A percentile compares a stretch with the other conserved stretches of the same genome.
Conservation (phyloP, 2,797 vertebrate species). For the Rhinogobio ventralis region DNA sequence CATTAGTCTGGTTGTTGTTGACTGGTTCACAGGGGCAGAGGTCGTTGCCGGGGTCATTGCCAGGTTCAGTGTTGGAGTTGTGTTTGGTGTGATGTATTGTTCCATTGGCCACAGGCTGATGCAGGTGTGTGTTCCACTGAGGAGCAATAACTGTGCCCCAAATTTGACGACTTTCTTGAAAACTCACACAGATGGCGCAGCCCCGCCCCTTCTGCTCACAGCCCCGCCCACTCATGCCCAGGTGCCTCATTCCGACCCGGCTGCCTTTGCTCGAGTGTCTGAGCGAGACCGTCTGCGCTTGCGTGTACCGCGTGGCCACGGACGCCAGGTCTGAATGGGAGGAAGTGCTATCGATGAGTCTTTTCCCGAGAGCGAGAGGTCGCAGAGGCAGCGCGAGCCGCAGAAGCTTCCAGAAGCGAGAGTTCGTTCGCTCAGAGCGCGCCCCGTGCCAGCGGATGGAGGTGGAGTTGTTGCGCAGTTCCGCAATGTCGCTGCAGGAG, state of each 20-base stretch:
- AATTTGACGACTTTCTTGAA: slow-evolving; percentile 33
- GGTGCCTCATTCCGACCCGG: slow-evolving; percentile 2
- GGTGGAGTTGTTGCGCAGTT: slow-evolving; percentile 78
- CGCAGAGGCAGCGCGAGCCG: slow-evolving; percentile 84
- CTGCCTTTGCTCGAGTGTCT: slow-evolving; percentile 1
- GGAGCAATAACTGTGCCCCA: slow-evolving; percentile 51
- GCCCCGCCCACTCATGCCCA: not conserved
- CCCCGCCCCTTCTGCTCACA: slow-evolving; percentile 30
- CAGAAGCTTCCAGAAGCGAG: slow-evolving; percentile 89
- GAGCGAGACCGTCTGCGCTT: slow-evolving; percentile 33
- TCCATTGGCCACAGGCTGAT: slow-evolving; percentile 32
- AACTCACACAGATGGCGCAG: slow-evolving; percentile 55
- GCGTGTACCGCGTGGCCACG: slow-evolving; percentile 64
- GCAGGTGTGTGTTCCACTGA: slow-evolving; percentile 48
- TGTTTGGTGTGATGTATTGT: not conserved
- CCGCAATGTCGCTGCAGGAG: slow-evolving; percentile 78
- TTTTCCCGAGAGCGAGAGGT: slow-evolving; percentile 79
- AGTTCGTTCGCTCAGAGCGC: slow-evolving; percentile 77
- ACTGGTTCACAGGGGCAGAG: slow-evolving; percentile 8
- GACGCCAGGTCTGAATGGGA: slow-evolving; percentile 89
- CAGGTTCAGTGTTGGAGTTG: slow-evolving; percentile 30
- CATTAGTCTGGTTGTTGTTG: slow-evolving; percentile 47
- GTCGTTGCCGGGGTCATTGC: not conserved
- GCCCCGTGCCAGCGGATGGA: slow-evolving; percentile 84
- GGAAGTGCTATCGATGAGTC: slow-evolving; percentile 91